Evolutionary conservation across 35 echinoderm and acorn worm genomes (phyloP), one percentile per base, ranked within the genome.

Genomic region (Hemicentrotus pulcherrimus): DNA sequence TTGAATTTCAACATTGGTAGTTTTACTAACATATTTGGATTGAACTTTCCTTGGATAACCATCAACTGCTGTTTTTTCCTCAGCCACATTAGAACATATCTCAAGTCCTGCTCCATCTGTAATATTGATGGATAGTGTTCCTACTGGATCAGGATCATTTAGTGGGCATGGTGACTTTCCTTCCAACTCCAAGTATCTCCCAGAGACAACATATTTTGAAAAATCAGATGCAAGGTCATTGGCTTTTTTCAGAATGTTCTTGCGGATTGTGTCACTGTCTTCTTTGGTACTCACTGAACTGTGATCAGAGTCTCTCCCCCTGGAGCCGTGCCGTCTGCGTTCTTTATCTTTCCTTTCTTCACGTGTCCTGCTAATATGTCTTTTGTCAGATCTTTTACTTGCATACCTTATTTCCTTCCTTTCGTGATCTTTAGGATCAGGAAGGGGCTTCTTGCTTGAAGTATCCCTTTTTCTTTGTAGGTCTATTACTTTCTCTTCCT

Each of bases 181-280:
- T 28, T 78, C 65, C 24, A 78, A 28, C 65, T 78, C 19, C 22
- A 22, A 28, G 65, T 78, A 78, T 28, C 22, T 22, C 18, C 65
- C 65, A n/a, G 65, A 78, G 65, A 78, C 65, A 28, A 78, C 65
- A 78, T 78, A 78, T 78, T 78, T 78, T 28, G 65, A 78, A 78
- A 78, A 78, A n/a, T 78, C 65, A 4, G 65, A n/a, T 28, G 65
- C 28, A 28, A 2, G 65, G 18, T 28, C 31, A 0, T 90, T 31
- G 14, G 46, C 88, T 47, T 13, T 90, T 32, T 41, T 90, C 28
- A 90, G 88, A 41, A 90, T 90, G 46, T 90, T 47, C 32, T 33
- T 15, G 32, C 88, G 88, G 32, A 90, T 90, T 19, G 32, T 16
- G 88, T 90, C 88, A 90, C 32, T 90, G 32, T 90, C 88, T 90